Evolutionary conservation across 2,113 vertebrate genomes (phyloP).

Genomic region (Uria aalge): DNA sequence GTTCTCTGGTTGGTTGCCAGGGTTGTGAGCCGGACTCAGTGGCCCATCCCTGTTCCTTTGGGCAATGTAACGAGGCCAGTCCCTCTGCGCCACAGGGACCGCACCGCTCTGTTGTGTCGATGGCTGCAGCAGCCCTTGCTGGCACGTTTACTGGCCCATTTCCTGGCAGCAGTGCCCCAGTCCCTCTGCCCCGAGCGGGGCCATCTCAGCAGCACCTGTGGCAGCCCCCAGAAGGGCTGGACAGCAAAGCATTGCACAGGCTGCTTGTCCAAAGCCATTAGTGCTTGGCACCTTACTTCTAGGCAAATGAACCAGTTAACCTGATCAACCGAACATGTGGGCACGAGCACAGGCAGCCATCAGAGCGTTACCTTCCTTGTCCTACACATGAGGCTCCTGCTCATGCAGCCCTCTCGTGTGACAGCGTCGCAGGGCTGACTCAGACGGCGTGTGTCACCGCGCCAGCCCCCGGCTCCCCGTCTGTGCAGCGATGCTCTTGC

Average conservation of each 20-base stretch:
- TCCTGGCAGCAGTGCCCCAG: neutral
- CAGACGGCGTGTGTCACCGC: neutral
- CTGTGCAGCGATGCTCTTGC: neutral
- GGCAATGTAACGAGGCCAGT: neutral
- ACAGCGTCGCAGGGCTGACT: neutral
- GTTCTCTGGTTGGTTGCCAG: neutral
- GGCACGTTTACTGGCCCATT: accelerated
- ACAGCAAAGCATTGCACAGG: neutral
- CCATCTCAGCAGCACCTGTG: neutral
- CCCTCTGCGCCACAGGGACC: neutral
- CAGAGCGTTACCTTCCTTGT: neutral
- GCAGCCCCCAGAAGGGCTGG: neutral
- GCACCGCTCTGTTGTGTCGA: accelerated
- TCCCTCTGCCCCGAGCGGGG: neutral
- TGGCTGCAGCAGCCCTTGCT: neutral
- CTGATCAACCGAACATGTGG: neutral
- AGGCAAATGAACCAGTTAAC: conserved; percentile 34
- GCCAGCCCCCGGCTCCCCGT: neutral
- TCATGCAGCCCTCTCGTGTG: neutral
- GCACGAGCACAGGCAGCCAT: neutral
- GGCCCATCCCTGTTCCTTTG: neutral
- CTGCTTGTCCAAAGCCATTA: conserved; percentile 31
- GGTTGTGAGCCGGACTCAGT: neutral
- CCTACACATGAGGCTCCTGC: neutral
- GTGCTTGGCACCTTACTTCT: conserved; percentile 5